These are phyloP conservation scores for Centrocercus urophasianus DNA, from an alignment of 2,113 vertebrate species.

Conservation along the genomic window DNA sequence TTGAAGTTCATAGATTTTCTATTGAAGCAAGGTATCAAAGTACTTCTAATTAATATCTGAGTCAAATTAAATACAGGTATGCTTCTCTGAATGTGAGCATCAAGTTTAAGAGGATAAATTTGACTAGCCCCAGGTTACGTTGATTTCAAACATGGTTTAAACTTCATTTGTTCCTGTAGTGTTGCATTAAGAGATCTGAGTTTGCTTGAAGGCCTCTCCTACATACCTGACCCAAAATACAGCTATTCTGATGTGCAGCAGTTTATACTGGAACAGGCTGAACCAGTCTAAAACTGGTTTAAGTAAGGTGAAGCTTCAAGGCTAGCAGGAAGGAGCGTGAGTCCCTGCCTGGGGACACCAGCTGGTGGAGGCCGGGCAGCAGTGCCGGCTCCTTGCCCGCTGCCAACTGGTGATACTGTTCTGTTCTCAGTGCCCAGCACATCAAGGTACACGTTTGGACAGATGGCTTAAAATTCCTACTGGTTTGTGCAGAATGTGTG, in stretches of 20 bases:
- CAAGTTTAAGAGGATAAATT: not conserved
- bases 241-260: not conserved
- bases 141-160: not conserved
- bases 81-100: not conserved
- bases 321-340: not conserved
- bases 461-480: not conserved
- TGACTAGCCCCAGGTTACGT: not conserved
- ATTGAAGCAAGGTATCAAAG: not conserved
- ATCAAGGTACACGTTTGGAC: not conserved
- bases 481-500: not conserved
- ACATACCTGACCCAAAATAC: not conserved
- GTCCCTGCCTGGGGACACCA: not conserved
- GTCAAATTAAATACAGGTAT: not conserved
- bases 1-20: not conserved
- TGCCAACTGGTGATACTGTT: not conserved
- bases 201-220: not conserved
- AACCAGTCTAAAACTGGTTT: not conserved
- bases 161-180: not conserved
- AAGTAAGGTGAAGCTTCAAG: not conserved
- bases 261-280: not conserved
- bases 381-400: not conserved
- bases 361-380: accelerated
- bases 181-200: not conserved
- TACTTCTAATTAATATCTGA: not conserved
- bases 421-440: not conserved